phyloP scores from a whole-genome alignment of 1,140 invertebrate genomes.

The Hermatobates lingyangjiaoensis region DNA sequence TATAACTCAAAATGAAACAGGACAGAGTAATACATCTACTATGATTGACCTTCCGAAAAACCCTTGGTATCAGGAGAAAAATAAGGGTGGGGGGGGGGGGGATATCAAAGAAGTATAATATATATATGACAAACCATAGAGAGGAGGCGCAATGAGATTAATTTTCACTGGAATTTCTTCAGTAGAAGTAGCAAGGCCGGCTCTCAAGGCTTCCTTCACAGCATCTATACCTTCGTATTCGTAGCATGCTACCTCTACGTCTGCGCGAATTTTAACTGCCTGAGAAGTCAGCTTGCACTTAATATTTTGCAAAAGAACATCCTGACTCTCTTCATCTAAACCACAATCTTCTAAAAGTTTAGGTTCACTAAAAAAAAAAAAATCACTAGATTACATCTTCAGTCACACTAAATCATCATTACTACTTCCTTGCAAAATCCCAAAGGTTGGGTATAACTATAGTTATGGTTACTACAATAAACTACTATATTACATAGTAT shows the following conservation, averaged over 20 bases:
- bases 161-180: conserved; percentile 93
- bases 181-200: conserved; percentile 81
- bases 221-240: conserved; percentile 98
- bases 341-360: conserved; percentile 90
- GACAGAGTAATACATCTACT: too few species aligned
- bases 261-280: conserved; percentile 92
- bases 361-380: conserved; percentile 52
- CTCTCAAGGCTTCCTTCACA: conserved; percentile 79
- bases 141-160: conserved; percentile 93
- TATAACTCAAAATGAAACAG: too few species aligned
- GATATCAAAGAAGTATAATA: too few species aligned
- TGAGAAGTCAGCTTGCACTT: conserved; percentile 92
- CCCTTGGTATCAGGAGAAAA: too few species aligned
- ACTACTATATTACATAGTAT: too few species aligned
- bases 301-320: conserved; percentile 85
- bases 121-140: conserved; percentile 60
- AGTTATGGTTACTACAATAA: too few species aligned
- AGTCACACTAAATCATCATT: too few species aligned
- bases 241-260: conserved; percentile 97
- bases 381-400: too few species aligned
- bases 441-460: too few species aligned
- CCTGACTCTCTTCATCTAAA: conserved; percentile 79
- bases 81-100: too few species aligned
- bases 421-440: too few species aligned
- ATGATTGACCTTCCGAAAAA: too few species aligned